Base-by-base conservation (phyloP, 2,113 vertebrate genomes). In the Merops nubicus region DNA sequence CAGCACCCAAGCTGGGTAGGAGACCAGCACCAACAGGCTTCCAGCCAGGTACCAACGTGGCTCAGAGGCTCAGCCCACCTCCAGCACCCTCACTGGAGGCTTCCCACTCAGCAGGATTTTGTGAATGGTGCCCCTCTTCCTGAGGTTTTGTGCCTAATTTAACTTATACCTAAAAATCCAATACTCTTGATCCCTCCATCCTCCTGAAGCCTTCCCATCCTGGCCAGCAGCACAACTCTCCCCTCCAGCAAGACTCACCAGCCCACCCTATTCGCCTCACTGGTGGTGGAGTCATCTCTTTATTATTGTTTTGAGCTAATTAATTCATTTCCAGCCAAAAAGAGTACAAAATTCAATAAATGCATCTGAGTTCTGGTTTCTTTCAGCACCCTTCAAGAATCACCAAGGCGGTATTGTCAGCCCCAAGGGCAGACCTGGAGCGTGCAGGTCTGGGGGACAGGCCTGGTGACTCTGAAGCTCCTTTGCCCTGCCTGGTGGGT, bases 81-180 rank as follows among this genome's bases (percentile, higher is more conserved):
- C 67, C 16, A 2, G 26, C 7, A 68, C 19, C 38, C 29, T 63
- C 1, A 0, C 11, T 16, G 14, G 48, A 73, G 40, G 8, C 15
- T 15, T 80, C 42, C 54, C 34, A n/a, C 18, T 54, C 47, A 15
- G 28, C 25, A 40, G 38, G 11, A 18, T 36, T 76, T 59, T 63
- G 20, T 38, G n/a, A 80, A 50, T 25, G 26, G 13, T 15, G 20
- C 4, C 9, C 8, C 9, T 64, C 20, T 14, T 75, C 17, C 2
- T 5, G 42, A 65, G 25, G 19, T 47, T 89, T 86, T 56, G 31
- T 9, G 22, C 60, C 56, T 18, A 21, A 34, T 3, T n/a, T 40
- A 15, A 36, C 4, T 62, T 36, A 25, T 4, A 31, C 26, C 59
- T 28, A 15, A 38, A 51, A 65, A 31, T 28, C 57, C 73, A 77